phyloP scores from a whole-genome alignment of 2,113 vertebrate species.

The Bostrychus sinensis region DNA sequence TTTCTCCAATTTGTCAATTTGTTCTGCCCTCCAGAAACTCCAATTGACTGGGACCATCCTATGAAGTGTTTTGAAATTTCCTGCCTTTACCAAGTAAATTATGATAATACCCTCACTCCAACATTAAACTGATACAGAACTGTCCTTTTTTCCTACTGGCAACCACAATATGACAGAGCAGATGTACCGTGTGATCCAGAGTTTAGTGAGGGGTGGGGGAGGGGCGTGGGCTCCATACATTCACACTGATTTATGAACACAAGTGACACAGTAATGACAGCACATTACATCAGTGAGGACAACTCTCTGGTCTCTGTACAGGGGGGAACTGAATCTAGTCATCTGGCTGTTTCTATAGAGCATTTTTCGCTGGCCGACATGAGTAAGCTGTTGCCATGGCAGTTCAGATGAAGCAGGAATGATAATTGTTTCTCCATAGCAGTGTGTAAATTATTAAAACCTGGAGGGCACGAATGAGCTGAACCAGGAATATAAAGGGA shows the following conservation, averaged over 20 bases:
- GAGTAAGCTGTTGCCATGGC: conserved; percentile 70
- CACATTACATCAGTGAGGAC: conserved; percentile 1
- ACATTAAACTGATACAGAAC: too few species aligned
- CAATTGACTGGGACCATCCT: too few species aligned
- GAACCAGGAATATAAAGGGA: conserved; percentile 38
- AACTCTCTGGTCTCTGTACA: conserved; percentile 1
- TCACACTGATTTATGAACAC: not conserved
- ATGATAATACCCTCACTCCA: too few species aligned
- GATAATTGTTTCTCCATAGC: conserved; percentile 59
- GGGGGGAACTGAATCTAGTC: conserved; percentile 8
- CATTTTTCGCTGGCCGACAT: conserved; percentile 20
- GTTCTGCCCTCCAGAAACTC: too few species aligned
- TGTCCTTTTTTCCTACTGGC: not conserved
- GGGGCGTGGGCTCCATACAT: not conserved
- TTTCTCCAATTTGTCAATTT: too few species aligned
- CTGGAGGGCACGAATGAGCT: conserved; percentile 46
- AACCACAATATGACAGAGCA: not conserved
- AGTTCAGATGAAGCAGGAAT: conserved; percentile 66
- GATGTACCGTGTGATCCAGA: not conserved
- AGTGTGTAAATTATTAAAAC: conserved; percentile 69
- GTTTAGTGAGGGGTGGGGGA: not conserved
- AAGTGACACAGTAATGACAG: conserved; percentile 1
- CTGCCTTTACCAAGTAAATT: too few species aligned
- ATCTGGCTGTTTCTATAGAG: conserved; percentile 18
- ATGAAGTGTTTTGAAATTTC: too few species aligned